Conservation (phyloP, 2,113 vertebrate genomes). For the Perca schrenkii region DNA sequence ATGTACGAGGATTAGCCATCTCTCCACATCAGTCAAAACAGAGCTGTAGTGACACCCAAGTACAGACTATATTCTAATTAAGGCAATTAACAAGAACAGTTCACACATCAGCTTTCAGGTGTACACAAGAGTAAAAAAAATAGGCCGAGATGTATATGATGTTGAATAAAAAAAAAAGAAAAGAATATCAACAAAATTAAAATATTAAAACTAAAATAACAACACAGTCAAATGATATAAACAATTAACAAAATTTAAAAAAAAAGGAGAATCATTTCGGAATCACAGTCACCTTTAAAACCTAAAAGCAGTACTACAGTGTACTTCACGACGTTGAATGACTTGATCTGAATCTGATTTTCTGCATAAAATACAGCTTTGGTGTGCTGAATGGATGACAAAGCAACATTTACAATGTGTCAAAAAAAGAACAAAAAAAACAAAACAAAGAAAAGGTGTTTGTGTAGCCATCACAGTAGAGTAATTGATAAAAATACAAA, state of each 20-base stretch:
- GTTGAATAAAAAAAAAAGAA: conserved; percentile 48
- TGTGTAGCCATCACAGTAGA: conserved; percentile 40
- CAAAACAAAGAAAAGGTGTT: conserved; percentile 10
- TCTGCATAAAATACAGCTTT: conserved; percentile 66
- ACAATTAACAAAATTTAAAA: conserved; percentile 73
- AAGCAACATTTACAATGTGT: conserved; percentile 32
- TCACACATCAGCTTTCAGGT: conserved; percentile 52
- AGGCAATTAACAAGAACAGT: conserved; percentile 74
- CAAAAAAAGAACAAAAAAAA: background rate
- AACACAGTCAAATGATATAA: conserved; percentile 51
- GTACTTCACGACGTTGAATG: conserved; percentile 53
- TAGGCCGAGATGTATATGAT: conserved; percentile 35
- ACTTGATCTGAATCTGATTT: conserved; percentile 55
- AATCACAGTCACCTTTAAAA: conserved; percentile 66
- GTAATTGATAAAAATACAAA: conserved; percentile 40
- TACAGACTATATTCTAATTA: conserved; percentile 67
- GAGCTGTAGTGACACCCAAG: conserved; percentile 33
- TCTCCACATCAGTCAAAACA: conserved; percentile 34
- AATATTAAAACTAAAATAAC: conserved; percentile 55
- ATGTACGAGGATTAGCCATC: conserved; percentile 33
- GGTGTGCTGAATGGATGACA: conserved; percentile 54
- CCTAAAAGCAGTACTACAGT: conserved; percentile 48
- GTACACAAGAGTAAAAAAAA: conserved; percentile 57
- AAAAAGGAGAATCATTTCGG: conserved; percentile 36
- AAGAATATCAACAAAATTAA: conserved; percentile 55